phyloP scores from a whole-genome alignment of 1,140 invertebrate genomes.

The Monomorium pharaonis region DNA sequence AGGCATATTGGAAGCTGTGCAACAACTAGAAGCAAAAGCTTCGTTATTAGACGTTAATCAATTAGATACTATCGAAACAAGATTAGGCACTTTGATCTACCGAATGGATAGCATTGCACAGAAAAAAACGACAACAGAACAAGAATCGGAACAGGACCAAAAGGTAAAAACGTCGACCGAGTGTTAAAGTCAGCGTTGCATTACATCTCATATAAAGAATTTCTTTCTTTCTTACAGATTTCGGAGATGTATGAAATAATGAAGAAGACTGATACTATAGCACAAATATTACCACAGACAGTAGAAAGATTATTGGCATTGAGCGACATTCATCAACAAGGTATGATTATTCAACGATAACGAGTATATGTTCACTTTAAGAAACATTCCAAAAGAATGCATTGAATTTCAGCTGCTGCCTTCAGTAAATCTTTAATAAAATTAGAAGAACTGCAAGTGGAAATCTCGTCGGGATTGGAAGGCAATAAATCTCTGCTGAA shows the following conservation, averaged over 20 bases:
- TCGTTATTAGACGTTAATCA: slow-evolving; percentile 92
- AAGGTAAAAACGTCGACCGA: slow-evolving; percentile 86
- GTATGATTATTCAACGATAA: slow-evolving; percentile 82
- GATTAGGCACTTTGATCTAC: slow-evolving; percentile 89
- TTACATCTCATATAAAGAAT: not conserved
- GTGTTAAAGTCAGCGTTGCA: not conserved
- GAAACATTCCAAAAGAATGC: not conserved
- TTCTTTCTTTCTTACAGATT: slow-evolving; percentile 87
- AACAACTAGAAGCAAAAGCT: slow-evolving; percentile 90
- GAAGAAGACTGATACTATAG: slow-evolving; percentile 93
- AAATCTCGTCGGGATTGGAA: slow-evolving; percentile 89
- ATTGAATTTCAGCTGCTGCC: slow-evolving; percentile 90
- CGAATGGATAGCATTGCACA: slow-evolving; percentile 92
- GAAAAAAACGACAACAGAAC: slow-evolving; percentile 87
- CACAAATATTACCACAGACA: slow-evolving; percentile 91
- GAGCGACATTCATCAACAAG: slow-evolving; percentile 95
- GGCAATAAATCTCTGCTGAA: slow-evolving; percentile 92
- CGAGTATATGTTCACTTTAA: not conserved
- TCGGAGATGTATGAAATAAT: slow-evolving; percentile 94
- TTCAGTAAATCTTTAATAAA: slow-evolving; percentile 94
- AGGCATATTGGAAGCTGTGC: slow-evolving; percentile 89
- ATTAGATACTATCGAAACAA: slow-evolving; percentile 92
- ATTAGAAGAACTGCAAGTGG: slow-evolving; percentile 92
- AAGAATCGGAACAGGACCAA: slow-evolving; percentile 91
- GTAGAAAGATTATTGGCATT: slow-evolving; percentile 93